Percentiles rank a stretch among this genome's conserved stretches.
Conservation (phyloP, 1,140 invertebrate genomes). For the Hyles euphorbiae region DNA sequence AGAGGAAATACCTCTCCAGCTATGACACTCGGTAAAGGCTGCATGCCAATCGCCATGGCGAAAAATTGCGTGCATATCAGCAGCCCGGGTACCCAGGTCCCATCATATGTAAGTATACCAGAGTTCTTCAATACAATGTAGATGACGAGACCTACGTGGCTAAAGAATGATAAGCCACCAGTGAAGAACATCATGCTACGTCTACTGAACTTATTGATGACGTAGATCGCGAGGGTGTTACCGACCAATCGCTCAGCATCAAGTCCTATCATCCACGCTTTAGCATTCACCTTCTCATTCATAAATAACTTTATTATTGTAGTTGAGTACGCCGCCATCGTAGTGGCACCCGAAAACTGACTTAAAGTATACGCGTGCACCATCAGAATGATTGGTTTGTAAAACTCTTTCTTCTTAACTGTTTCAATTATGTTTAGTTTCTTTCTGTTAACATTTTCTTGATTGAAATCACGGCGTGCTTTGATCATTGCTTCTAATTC, state of each 20-base stretch:
- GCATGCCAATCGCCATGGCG: conserved; percentile 29
- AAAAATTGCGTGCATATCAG: conserved; percentile 29
- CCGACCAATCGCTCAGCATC: conserved; percentile 74
- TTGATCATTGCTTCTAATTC: conserved; percentile 54
- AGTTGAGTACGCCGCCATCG: conserved; percentile 82
- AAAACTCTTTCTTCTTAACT: conserved; percentile 47
- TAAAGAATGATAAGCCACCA: conserved; percentile 30
- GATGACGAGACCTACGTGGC: conserved; percentile 34
- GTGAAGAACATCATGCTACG: conserved; percentile 42
- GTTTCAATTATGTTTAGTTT: conserved; percentile 21
- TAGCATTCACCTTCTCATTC: conserved; percentile 68
- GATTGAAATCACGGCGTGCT: conserved; percentile 30
- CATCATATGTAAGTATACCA: conserved; percentile 5
- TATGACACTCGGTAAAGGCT: conserved; percentile 32
- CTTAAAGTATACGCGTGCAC: conserved; percentile 39
- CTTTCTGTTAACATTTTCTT: conserved; percentile 17
- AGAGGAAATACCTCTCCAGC: conserved; percentile 42
- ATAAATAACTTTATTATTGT: conserved; percentile 73
- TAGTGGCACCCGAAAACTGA: conserved; percentile 44
- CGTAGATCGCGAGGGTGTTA: conserved; percentile 46
- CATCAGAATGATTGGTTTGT: conserved; percentile 54
- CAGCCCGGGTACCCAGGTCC: conserved; percentile 25
- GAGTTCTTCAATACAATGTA: conserved; percentile 27
- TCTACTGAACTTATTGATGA: conserved; percentile 49
- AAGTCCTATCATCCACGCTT: conserved; percentile 79